Evolutionary conservation across 2,888 invertebrate genomes (phyloP).

Genomic region (Stramonita haemastoma): DNA sequence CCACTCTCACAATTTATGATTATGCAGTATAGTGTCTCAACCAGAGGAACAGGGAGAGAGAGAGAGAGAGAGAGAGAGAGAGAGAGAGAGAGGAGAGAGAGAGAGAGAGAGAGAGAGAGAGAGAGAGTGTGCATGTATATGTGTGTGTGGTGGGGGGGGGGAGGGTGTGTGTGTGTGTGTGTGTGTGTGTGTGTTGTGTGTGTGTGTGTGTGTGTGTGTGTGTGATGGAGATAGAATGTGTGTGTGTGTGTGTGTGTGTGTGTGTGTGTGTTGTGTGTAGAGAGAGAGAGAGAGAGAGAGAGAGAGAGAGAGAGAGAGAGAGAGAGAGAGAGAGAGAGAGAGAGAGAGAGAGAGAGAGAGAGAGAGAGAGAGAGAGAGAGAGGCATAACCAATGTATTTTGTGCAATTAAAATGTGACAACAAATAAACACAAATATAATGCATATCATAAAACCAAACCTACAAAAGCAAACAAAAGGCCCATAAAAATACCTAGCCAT

Average conservation of each 20-base stretch:
- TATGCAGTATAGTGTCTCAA: too few relatives aligned
- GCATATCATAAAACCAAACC: not conserved
- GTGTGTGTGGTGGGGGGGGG: too few relatives aligned
- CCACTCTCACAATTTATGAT: too few relatives aligned
- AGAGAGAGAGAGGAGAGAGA: not conserved
- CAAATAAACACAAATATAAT: not conserved
- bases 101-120: not conserved
- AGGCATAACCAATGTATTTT: not conserved
- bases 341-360: conserved; percentile 5
- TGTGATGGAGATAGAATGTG: too few relatives aligned
- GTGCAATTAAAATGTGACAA: not conserved
- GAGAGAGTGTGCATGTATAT: too few relatives aligned
- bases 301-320: conserved; percentile 11
- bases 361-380: not conserved
- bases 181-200: too few relatives aligned
- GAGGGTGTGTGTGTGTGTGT: too few relatives aligned
- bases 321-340: not conserved
- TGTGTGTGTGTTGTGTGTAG: too few relatives aligned
- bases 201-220: too few relatives aligned
- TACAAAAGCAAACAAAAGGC: not conserved
- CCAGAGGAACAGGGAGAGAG: not conserved
- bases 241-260: too few relatives aligned
- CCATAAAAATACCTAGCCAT: too few relatives aligned
- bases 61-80: not conserved
- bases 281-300: not conserved